Evolutionary conservation across 37 sponge, comb jelly and placozoan genomes (phyloP), one percentile per base, ranked within the genome.

Genomic region (Aplysina aerophoba): DNA sequence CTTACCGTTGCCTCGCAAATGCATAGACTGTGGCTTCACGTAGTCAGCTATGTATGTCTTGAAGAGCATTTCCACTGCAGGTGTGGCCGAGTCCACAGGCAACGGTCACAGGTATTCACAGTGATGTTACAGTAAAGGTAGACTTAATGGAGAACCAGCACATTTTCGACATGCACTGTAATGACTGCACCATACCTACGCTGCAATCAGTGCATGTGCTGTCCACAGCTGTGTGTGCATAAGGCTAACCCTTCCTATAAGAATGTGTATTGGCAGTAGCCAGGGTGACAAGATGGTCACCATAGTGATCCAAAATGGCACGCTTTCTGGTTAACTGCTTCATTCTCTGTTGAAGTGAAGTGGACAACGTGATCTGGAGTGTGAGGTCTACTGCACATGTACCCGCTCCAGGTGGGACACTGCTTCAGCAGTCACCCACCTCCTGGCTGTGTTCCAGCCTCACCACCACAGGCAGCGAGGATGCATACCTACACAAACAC

Each of bases 241-340:
- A 79, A 21, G 0, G 2, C 81, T 82, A 24, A 94, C 94, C 87
- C 89, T 89, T 91, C 14, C 64, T 75, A 72, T 94, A 94, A 0
- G 95, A 94, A 59, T 91, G 82, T 21, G 95, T 89, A 55, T 94
- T 94, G 13, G 95, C 95, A 50, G 95, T 92, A n/a, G 90, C 87
- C 25, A 94, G 83, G 15, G 85, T 89, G 33, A 94, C 91, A 28
- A 80, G 17, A n/a, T 91, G 81, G 28, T 87, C 65, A 0, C 93
- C 93, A 87, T 87, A 94, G 40, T 82, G 63, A 33, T 55, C 58
- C 35, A 94, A 66, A 22, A 94, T 75, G 5, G 37, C 83, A 14
- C 77, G 69, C 71, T 83, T 75, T 50, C 44, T 88, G 4, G 89
- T 84, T 3, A 83, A 84, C 31, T 66, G 50, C 16, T 56, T 19